Base-by-base conservation (phyloP, 2,888 invertebrate genomes). In the Lasioglossum oenotherae region DNA sequence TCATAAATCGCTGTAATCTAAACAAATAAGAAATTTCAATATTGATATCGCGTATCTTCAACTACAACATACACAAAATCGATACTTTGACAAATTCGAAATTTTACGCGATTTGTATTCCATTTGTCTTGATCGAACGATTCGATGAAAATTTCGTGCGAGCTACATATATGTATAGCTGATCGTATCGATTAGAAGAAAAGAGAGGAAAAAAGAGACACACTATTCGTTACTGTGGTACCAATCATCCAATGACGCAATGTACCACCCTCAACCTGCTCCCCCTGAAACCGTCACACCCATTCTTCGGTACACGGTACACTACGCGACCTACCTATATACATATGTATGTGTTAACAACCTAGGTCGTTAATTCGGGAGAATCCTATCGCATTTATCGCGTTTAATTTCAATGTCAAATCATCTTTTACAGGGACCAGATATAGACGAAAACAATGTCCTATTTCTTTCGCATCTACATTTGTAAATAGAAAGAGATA, bases 361-460 rank as follows among this genome's bases (percentile, higher is more conserved):
- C 87, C 81, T 87, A 87, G 90, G 91, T 91, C 91, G 87, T 91
- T 91, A 91, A 91, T 92, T 90, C 88, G 80, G 67, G 74, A 81
- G 73, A 44, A 41, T 80, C 46, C 76, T 82, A 81, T 78, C 67
- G 60, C 74, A 80, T 60, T 74, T 72, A 72, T 71, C 46, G 41
- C 44, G 41, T 76, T 12, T 74, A n/a, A 16, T 49, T 77, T 72
- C 31, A 31, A 57, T 31, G 27, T 64, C 14, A 5, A 27, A 16
- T 27, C 27, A 60, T 60, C 27, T 27, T 14, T 60, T 60, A 1
- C n/a, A 53, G 10, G 23, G 2, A 57, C 4, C 31, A 31, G 27
- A 64, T 31, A 31, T 16, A 6, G 27, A 35, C 5, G 19, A 35
- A 35, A 67, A 31, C 16, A 27, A 8, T 31, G 4, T 35, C 6